Percentiles rank a stretch among this genome's conserved stretches.
Conservation (phyloP, 2,888 invertebrate species). For the Acronicta alni region DNA sequence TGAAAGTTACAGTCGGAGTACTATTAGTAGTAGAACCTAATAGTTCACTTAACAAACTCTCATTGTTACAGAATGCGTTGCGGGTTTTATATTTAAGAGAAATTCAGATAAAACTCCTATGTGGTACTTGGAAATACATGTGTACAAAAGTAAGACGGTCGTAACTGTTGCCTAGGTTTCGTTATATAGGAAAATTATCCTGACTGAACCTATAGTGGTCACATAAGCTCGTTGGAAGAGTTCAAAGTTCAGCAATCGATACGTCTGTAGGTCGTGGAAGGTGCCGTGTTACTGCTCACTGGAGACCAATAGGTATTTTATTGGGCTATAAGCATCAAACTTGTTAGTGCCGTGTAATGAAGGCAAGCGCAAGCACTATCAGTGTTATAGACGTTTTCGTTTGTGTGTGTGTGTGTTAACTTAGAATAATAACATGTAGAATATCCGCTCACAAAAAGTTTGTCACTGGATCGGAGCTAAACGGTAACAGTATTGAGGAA, state of each 20-base stretch:
- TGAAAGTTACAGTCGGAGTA: no score
- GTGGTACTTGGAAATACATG: no score
- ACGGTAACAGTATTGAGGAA: no score
- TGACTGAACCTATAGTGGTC: slow-evolving; percentile 10
- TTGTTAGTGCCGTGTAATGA: slow-evolving; percentile 49
- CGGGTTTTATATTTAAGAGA: no score
- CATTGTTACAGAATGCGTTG: no score
- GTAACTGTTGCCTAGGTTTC: slow-evolving; percentile 32
- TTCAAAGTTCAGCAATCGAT: slow-evolving; percentile 56
- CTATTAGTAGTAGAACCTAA: no score
- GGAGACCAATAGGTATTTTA: slow-evolving; percentile 55
- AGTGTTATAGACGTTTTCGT: no score
- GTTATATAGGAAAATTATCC: slow-evolving; percentile 34
- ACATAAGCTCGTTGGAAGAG: slow-evolving; percentile 20
- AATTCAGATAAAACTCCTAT: no score
- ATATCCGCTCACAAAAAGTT: no score
- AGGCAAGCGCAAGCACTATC: slow-evolving; percentile 22
- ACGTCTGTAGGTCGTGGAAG: slow-evolving; percentile 56
- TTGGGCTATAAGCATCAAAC: slow-evolving; percentile 50
- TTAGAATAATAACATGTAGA: slow-evolving; percentile 1
- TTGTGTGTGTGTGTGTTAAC: slow-evolving; percentile 7
- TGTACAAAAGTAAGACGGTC: neutral
- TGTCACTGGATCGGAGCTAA: no score
- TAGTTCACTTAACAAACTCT: no score
- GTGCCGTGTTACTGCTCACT: slow-evolving; percentile 44